Evolutionary conservation across 2,888 invertebrate species (phyloP), one percentile per base, ranked within the genome.

Genomic region (Idaea straminata): DNA sequence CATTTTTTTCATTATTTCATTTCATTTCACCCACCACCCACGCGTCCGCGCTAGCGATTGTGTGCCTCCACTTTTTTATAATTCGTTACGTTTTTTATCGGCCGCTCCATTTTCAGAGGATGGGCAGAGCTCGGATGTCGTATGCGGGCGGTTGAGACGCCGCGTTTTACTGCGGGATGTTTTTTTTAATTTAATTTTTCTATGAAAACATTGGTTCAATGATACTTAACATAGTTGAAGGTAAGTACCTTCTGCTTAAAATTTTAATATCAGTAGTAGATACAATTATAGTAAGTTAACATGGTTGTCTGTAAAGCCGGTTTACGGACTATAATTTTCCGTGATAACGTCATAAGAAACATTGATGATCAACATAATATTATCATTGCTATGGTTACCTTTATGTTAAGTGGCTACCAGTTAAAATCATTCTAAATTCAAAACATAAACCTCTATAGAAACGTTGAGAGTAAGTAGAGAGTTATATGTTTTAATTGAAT

Each of bases 1-100:
- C 92, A 92, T 92, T 92, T 92, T 92, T 92, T 92, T 91, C 92
- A 92, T 92, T 92, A 92, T 92, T 92, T 92, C 92, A 92, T 92
- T 92, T 92, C 92, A 92, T 92, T 92, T 91, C 92, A 84, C 91
- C 91, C 91, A 83, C 92, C 92, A 82, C 81, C 90, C 87, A 86
- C 91, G 89, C 91, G 89, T 91, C 89, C 91, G 89, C 92, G 90
- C 90, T 86, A 87, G 88, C 91, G 91, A 91, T 91, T 91, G 92
- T 89, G 86, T 84, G 89, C 89, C 89, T 86, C 86, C 89, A 86
- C 84, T 91, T 92, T 92, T 92, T 92, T 92, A 92, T 92, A 91
- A 92, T 92, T 92, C 92, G 92, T 91, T 92, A 92, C 91, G 89
- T 92, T 92, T 92, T 92, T 92, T 92, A 92, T 92, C 92, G 92